phyloP scores from a whole-genome alignment of 2,888 invertebrate species.

The Folsomia manolachei region DNA sequence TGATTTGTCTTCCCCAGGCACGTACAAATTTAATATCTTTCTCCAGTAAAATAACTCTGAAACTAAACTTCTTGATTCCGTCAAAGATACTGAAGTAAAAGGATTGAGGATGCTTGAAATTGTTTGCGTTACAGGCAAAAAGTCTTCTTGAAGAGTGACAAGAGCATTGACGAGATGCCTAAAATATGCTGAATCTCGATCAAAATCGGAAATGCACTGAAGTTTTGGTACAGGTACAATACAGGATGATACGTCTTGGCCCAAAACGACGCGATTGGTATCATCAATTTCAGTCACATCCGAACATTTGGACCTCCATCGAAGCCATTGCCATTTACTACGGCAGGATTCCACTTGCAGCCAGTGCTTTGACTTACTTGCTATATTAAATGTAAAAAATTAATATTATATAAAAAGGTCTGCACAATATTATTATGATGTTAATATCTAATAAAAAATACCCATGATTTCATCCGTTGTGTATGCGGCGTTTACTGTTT shows the following conservation, averaged over 20 bases:
- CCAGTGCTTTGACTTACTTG: constrained; percentile 33
- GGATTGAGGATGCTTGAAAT: constrained; percentile 37
- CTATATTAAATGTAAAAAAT: too few species aligned
- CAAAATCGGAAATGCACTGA: constrained; percentile 30
- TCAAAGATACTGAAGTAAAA: constrained; percentile 33
- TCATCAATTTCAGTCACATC: constrained; percentile 45
- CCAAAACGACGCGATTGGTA: constrained; percentile 33
- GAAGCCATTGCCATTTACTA: constrained; percentile 41
- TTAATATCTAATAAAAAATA: too few species aligned
- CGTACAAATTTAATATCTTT: constrained; percentile 38
- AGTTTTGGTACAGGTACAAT: constrained; percentile 35
- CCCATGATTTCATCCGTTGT: too few species aligned
- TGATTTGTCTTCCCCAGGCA: neutral
- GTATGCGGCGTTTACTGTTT: constrained; percentile 23
- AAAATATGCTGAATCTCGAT: constrained; percentile 38
- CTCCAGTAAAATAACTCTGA: constrained; percentile 48
- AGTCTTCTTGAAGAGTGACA: constrained; percentile 43
- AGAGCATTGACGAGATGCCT: constrained; percentile 44
- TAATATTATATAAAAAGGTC: too few species aligned
- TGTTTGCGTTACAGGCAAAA: constrained; percentile 45
- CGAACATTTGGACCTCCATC: constrained; percentile 39
- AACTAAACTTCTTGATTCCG: constrained; percentile 39
- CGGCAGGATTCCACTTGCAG: constrained; percentile 36
- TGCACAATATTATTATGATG: too few species aligned
- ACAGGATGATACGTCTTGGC: constrained; percentile 31